Percentiles rank a stretch among this genome's conserved stretches.
Conservation (phyloP, 2,797 vertebrate genomes). For the Serranus cabrilla region DNA sequence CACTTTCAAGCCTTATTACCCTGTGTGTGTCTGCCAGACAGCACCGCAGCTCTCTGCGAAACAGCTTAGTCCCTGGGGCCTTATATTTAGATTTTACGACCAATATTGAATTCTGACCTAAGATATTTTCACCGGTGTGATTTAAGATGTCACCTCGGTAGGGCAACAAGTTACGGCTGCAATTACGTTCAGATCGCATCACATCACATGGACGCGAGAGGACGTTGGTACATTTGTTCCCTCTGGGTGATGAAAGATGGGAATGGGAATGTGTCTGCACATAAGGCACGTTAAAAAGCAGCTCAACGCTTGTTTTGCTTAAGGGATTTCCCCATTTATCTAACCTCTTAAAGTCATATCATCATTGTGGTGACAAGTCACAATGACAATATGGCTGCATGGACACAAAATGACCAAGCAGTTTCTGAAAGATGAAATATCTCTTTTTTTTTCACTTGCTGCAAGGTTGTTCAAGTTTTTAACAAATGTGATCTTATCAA, state of each 20-base stretch:
- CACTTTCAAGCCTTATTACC: constrained; percentile 49
- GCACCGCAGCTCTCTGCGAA: constrained; percentile 64
- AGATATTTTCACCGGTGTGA: constrained; percentile 73
- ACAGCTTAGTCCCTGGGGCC: constrained; percentile 62
- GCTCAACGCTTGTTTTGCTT: constrained; percentile 31
- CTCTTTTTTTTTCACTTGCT: not conserved
- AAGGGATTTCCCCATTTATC: constrained; percentile 41
- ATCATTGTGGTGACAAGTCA: constrained; percentile 34
- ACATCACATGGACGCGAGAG: constrained; percentile 54
- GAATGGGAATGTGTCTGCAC: constrained; percentile 30
- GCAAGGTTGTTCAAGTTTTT: constrained; percentile 1
- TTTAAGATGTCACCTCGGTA: constrained; percentile 66
- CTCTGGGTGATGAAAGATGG: constrained; percentile 51
- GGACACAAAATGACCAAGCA: constrained; percentile 25
- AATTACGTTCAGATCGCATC: constrained; percentile 58
- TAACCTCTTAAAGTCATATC: constrained; percentile 23
- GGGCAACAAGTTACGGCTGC: constrained; percentile 51
- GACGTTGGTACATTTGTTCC: constrained; percentile 56
- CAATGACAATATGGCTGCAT: constrained; percentile 20
- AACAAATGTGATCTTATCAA: constrained; percentile 31
- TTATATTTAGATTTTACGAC: constrained; percentile 86
- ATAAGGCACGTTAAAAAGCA: constrained; percentile 27
- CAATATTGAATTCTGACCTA: constrained; percentile 82
- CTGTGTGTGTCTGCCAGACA: constrained; percentile 57
- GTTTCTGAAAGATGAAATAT: constrained; percentile 2